Base-by-base conservation (phyloP, 2,888 invertebrate species). In the Drosophila aldrichi region DNA sequence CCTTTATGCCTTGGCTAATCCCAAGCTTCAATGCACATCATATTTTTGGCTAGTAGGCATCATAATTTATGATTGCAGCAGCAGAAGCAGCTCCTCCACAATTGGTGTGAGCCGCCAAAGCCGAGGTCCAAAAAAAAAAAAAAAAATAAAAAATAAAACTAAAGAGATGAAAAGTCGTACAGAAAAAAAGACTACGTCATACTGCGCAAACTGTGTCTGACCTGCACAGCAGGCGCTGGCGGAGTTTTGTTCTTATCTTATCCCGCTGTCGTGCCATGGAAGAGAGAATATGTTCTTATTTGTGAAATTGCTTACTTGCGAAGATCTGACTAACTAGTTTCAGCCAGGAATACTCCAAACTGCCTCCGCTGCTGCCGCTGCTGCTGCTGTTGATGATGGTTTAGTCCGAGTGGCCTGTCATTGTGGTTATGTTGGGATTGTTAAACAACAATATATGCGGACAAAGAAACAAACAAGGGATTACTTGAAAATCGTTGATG, bases 271-370 rank as follows among this genome's bases (percentile, higher is more conserved):
- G 78, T 78, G 74, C 63, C 49, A 52, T 61, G 70, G 63, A 70
- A 74, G 74, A 64, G 43, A 63, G 77, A 78, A 61, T 77, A 77
- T 77, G 77, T 81, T 77, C 87, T 87, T 87, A 86, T 87, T 83
- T 83, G 83, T 86, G 87, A 83, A 83, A 84, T 87, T 83, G 83
- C 84, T 83, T 83, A 87, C 82, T 87, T 87, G 72, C 61, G 56
- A 70, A 62, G 86, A 88, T 83, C 86, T 61, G 81, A 73, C 77
- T 75, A 76, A 85, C 78, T 81, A 77, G 79, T 82, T 79, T 79
- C 78, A 61, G 64, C 83, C 80, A 76, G 64, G 70, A 77, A 74
- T 67, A 40, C 20, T 25, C 20, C 51, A 52, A 52, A 36, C 51
- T 36, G 36, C 22, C 32, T 7, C 18, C 14, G 32, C 46, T 4